Evolutionary conservation across 2,113 vertebrate genomes (phyloP).

Genomic region (Gila orcuttii): DNA sequence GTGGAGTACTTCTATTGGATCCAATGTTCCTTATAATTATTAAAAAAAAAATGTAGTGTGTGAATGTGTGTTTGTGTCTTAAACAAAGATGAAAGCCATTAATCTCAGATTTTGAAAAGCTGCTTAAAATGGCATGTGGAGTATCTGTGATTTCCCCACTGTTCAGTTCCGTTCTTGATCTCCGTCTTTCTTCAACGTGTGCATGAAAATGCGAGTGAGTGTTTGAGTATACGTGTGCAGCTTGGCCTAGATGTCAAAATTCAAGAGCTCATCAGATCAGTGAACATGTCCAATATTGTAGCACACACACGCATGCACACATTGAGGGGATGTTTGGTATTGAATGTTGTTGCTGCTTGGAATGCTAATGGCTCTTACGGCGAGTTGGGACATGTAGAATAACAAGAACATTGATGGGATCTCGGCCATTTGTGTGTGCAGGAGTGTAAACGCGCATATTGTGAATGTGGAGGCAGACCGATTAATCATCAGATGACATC

Average conservation of each 20-base stretch:
- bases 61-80: neutral
- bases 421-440: constrained; percentile 60
- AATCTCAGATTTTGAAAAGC: constrained; percentile 36
- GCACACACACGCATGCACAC: constrained; percentile 11
- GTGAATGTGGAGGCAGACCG: constrained; percentile 38
- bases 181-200: constrained; percentile 3
- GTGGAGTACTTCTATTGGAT: neutral
- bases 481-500: constrained; percentile 53
- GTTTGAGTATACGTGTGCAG: constrained; percentile 10
- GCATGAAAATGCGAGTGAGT: neutral
- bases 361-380: constrained; percentile 65
- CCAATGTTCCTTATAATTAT: neutral
- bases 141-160: constrained; percentile 13
- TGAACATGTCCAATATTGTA: constrained; percentile 38
- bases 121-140: constrained; percentile 37
- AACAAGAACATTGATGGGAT: constrained; percentile 63
- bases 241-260: constrained; percentile 46
- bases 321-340: constrained; percentile 57
- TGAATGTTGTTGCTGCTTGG: constrained; percentile 57
- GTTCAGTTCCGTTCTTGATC: neutral
- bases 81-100: constrained; percentile 31
- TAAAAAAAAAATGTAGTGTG: neutral
- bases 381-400: constrained; percentile 72
- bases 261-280: constrained; percentile 42
- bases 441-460: constrained; percentile 20